A percentile compares a stretch with the other conserved stretches of the same genome.
phyloP scores from a whole-genome alignment of 2,113 vertebrate species.

The Daboia siamensis region DNA sequence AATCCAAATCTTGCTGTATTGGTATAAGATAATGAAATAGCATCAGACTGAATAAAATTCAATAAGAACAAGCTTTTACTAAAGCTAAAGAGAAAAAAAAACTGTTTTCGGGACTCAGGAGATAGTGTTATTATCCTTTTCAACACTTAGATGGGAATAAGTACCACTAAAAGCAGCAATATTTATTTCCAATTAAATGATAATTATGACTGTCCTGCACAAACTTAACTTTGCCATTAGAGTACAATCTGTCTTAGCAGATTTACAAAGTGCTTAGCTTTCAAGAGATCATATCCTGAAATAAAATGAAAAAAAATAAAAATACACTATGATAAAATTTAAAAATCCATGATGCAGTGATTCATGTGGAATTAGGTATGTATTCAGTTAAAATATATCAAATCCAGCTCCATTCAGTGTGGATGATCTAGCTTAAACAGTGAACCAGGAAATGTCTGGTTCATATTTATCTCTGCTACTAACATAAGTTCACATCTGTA shows the following conservation, averaged over 20 bases:
- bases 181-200: background rate
- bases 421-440: background rate
- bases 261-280: background rate
- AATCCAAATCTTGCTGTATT: background rate
- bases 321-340: background rate
- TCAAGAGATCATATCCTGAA: background rate
- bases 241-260: background rate
- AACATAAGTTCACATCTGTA: background rate
- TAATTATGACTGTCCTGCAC: background rate
- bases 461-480: background rate
- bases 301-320: conserved; percentile 11
- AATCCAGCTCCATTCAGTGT: background rate
- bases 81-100: background rate
- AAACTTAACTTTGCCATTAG: background rate
- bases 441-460: background rate
- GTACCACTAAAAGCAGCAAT: background rate
- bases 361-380: background rate
- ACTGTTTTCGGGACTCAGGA: background rate
- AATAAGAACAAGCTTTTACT: background rate
- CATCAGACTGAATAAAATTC: background rate
- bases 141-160: background rate
- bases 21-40: background rate
- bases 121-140: background rate
- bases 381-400: background rate
- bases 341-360: background rate